Percentiles rank a stretch among this genome's conserved stretches.
Evolutionary conservation across 2,113 vertebrate species (phyloP).

Genomic region (Cathartes aura): DNA sequence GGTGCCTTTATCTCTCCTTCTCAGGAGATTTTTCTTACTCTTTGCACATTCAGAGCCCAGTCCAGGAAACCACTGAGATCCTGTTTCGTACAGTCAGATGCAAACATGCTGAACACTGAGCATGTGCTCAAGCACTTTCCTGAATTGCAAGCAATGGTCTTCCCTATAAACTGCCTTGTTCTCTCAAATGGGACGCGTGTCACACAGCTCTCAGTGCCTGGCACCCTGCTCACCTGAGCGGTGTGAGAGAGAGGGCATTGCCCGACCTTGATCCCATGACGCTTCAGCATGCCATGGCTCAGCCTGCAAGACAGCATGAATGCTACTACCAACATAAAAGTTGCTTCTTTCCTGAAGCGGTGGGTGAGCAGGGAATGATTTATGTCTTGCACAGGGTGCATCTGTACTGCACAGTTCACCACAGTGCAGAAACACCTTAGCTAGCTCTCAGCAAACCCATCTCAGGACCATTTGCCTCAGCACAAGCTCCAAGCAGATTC

Average conservation of each 20-base stretch:
- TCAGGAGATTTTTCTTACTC: neutral
- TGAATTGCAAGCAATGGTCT: neutral
- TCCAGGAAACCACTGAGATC: neutral
- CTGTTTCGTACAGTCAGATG: neutral
- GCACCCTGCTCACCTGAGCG: neutral
- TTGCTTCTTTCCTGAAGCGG: neutral
- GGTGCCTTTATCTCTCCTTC: neutral
- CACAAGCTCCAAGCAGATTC: neutral
- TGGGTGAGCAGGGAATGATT: neutral
- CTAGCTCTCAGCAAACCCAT: neutral
- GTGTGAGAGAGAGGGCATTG: neutral
- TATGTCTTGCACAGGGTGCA: neutral
- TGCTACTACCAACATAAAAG: neutral
- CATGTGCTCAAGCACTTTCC: neutral
- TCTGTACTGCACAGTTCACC: neutral
- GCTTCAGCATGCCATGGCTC: rapidly evolving
- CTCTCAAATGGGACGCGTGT: rapidly evolving
- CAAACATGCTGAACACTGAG: neutral
- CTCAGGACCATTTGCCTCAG: neutral
- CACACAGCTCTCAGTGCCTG: neutral
- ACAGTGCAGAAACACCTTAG: neutral
- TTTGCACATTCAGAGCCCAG: neutral
- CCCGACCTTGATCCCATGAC: neutral
- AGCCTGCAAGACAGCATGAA: neutral
- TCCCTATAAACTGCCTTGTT: neutral